Evolutionary conservation across 1,140 invertebrate species (phyloP), one percentile per base, ranked within the genome.

Genomic region (Harlomillsia oculata): DNA sequence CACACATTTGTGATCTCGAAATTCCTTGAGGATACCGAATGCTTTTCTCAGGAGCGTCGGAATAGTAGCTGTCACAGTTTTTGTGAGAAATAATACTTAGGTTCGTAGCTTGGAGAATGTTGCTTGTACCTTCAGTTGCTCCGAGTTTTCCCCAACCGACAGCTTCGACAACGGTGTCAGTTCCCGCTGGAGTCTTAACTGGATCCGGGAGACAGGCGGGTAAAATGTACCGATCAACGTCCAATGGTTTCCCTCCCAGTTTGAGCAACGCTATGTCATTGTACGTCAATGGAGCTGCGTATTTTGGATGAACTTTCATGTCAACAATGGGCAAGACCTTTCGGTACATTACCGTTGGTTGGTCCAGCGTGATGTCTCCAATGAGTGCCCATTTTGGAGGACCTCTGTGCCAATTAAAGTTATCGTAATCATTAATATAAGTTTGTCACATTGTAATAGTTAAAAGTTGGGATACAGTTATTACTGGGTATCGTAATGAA

Each of bases 231-330:
- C 43, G 43, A 53, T 18, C 50, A 0, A 59, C 20, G 9, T 61
- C 30, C 4, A 64, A 1, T n/a, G 39, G 11, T n/a, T n/a, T n/a
- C 29, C 40, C 36, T 14, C 21, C 30, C 6, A 65, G 44, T 29
- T 60, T 53, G 6, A 63, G 13, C 6, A 65, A 34, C 0, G 63
- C 63, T 50, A 65, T 62, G 34, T 65, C 63, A 28, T 62, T 59
- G 46, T 65, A 65, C 9, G 34, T 56, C 18, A 62, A 37, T 16
- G 63, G 63, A 20, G 63, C 40, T 20, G 51, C 50, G 32, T 62
- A 65, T 0, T 59, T 28, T 6, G 59, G 59, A 40, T 65, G 59
- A 9, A 57, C 16, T 20, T 62, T 48, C 30, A 29, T 50, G 5
- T 62, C 30, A 11, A 25, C 41, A 21, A 65, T 65, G 11, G 9